Percentiles rank a stretch among this genome's conserved stretches.
Conservation (phyloP, 2,797 vertebrate species). For the Leuciscus waleckii region DNA sequence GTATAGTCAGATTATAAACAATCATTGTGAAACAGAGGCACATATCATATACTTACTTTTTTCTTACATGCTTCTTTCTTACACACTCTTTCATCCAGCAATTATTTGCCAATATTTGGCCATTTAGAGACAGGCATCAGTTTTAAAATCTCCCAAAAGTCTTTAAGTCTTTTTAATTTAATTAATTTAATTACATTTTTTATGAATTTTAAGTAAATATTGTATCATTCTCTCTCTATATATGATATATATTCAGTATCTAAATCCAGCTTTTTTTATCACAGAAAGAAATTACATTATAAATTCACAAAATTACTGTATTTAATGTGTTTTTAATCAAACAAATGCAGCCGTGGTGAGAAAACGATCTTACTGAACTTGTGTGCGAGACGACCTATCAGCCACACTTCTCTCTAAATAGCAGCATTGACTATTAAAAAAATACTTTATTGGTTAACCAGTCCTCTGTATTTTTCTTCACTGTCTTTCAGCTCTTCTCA, state of each 20-base stretch:
- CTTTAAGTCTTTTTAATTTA: no score
- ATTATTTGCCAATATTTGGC: neutral
- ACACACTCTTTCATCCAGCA: neutral
- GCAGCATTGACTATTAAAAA: neutral
- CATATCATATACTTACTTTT: neutral
- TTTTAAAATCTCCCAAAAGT: no score
- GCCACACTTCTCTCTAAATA: neutral
- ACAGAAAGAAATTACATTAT: no score
- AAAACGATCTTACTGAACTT: neutral
- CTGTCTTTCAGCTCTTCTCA: slow-evolving; percentile 83
- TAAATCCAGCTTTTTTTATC: no score
- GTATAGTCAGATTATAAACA: slow-evolving; percentile 5
- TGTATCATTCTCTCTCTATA: neutral
- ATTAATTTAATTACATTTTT: no score
- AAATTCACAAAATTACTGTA: neutral
- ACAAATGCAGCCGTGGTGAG: neutral
- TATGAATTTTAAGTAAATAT: neutral
- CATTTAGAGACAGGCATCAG: neutral
- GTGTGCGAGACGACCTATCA: neutral
- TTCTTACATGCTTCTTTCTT: neutral
- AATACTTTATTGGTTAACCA: neutral
- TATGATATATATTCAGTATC: no score
- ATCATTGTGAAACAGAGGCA: neutral
- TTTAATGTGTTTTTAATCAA: neutral
- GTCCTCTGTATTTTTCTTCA: neutral